Percentiles rank a stretch among this genome's conserved stretches.
Conservation (phyloP, 2,888 invertebrate genomes). For the Nemotelus nigrinus region DNA sequence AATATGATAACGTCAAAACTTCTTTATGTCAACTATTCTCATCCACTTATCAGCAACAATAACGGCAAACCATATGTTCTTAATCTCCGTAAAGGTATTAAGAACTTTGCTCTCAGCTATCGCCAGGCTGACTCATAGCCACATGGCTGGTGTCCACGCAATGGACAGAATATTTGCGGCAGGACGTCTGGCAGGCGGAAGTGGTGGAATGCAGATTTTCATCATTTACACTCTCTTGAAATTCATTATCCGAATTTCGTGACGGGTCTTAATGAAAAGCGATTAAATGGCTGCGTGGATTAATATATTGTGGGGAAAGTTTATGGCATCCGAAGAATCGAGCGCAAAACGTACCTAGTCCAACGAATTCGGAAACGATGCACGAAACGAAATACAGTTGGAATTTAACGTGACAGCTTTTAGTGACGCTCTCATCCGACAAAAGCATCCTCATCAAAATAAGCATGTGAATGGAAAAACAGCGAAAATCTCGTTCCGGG, state of each 20-base stretch:
- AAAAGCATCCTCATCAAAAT: neutral
- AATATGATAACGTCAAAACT: constrained; percentile 41
- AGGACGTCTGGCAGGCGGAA: constrained; percentile 19
- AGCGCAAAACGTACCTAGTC: neutral
- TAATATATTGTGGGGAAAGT: constrained; percentile 35
- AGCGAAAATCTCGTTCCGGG: neutral
- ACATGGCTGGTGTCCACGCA: neutral
- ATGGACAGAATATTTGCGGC: constrained; percentile 18
- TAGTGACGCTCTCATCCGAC: neutral
- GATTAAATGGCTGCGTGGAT: constrained; percentile 47
- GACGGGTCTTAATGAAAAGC: constrained; percentile 50
- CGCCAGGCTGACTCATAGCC: constrained; percentile 9
- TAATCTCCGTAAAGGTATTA: constrained; percentile 38
- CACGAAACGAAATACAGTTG: neutral
- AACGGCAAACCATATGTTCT: constrained; percentile 21
- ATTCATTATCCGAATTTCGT: constrained; percentile 49
- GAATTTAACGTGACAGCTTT: constrained; percentile 31
- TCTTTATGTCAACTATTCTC: constrained; percentile 8
- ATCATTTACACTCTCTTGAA: constrained; percentile 43
- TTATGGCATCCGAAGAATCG: constrained; percentile 16
- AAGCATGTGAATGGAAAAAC: neutral
- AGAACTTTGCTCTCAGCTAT: constrained; percentile 30
- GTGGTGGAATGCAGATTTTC: constrained; percentile 40
- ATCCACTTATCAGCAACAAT: constrained; percentile 26
- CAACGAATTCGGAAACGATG: constrained; percentile 13